A percentile compares a stretch with the other conserved stretches of the same genome.
Evolutionary conservation across 2,113 vertebrate genomes (phyloP).

Genomic region (Copsychus sechellarum): DNA sequence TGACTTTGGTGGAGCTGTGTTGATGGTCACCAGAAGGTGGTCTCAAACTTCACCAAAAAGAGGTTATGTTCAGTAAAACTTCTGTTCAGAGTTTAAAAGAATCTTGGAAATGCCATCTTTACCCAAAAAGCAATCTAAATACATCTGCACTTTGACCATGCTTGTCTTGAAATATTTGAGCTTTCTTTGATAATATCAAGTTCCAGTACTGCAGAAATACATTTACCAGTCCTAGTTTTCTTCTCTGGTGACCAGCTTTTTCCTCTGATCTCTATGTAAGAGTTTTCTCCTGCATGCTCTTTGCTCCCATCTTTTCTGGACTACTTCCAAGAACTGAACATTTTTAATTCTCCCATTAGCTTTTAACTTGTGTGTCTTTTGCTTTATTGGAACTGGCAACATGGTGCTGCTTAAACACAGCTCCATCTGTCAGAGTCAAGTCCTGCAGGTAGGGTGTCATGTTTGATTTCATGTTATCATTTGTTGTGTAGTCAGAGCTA

Average conservation of each 20-base stretch:
- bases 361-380: slow-evolving; percentile 56
- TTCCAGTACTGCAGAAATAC: neutral
- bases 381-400: slow-evolving; percentile 72
- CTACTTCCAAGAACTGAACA: slow-evolving; percentile 29
- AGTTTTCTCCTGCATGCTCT: neutral
- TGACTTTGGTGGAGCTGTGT: neutral
- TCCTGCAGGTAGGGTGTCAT: slow-evolving; percentile 70
- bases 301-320: slow-evolving; percentile 3
- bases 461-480: slow-evolving; percentile 74
- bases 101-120: neutral
- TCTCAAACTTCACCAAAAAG: neutral
- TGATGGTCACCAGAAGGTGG: neutral
- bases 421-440: slow-evolving; percentile 74
- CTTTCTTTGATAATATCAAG: neutral
- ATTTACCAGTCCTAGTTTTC: neutral
- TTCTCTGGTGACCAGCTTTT: neutral
- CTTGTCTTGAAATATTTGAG: neutral
- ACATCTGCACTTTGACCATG: neutral
- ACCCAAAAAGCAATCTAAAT: neutral
- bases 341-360: slow-evolving; percentile 47
- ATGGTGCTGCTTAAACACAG: slow-evolving; percentile 50
- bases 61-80: neutral
- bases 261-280: neutral
- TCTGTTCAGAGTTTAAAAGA: neutral
- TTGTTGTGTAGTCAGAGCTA: slow-evolving; percentile 60